Evolutionary conservation across 1,140 invertebrate genomes (phyloP), one percentile per base, ranked within the genome.

Genomic region (Caenorhabditis briggsae): DNA sequence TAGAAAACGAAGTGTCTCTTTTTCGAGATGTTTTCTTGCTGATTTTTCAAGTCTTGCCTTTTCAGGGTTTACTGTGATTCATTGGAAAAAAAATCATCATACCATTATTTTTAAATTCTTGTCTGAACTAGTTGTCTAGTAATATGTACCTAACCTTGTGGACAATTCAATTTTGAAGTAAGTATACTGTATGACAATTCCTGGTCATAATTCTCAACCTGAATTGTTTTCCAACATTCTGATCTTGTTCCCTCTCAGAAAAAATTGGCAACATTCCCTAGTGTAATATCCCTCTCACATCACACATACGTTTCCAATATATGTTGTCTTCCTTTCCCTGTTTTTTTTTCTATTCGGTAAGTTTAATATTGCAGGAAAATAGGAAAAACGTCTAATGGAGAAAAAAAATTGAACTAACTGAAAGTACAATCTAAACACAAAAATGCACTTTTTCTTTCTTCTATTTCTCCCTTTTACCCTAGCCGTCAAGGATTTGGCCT

Each of bases 1-100:
- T 78, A 50, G 33, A 25, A 50, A 70, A 70, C 18, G 64, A 12
- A 78, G 70, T 78, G 64, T 70, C 41, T 70, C 18, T 43, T 70
- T 70, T 46, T 14, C 6, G 16, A 25, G 11, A n/a, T 59, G 58
- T 59, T 59, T n/a, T 59, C 9, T n/a, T 59, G 16, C n/a, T 3
- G 23, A 59, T 59, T 33, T 33, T 33, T 33, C 33, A 33, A 33
- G 33, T 33, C 33, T 33, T 33, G 33, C 3, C 33, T 33, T 33
- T 33, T 33, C 33, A 33, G 33, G 3, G 33, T 33, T 33, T 33
- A 33, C 33, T 33, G 33, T 33, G 3, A 33, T 33, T 33, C 33
- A 33, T 33, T 33, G 1, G 3, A 2, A 2, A 33, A 33, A 33
- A 33, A 33, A 33, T 33, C 3, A 1, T 33, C 3, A 3, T 2